phyloP scores from a whole-genome alignment of 2,113 vertebrate genomes.

The Ivindomyrus marchei region DNA sequence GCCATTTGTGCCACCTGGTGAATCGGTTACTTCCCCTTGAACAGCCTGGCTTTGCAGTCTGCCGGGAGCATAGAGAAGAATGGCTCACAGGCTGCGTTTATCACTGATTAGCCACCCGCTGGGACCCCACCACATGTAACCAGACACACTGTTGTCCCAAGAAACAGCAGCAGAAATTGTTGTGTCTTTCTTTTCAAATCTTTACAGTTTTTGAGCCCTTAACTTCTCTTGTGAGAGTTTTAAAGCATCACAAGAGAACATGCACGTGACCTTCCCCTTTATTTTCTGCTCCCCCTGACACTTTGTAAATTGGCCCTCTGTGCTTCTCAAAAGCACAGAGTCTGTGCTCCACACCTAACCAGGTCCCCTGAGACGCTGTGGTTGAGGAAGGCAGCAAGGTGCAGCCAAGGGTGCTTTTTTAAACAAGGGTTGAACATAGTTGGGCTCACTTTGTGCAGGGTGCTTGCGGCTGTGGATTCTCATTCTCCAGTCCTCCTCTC shows the following conservation, averaged over 20 bases:
- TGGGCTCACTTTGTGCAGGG: neutral
- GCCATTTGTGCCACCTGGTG: neutral
- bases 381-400: neutral
- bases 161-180: neutral
- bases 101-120: neutral
- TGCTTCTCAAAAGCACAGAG: neutral
- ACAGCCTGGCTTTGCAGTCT: neutral
- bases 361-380: neutral
- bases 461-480: neutral
- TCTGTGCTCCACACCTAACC: neutral
- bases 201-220: neutral
- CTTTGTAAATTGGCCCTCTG: neutral
- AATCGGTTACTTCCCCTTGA: neutral
- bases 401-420: neutral
- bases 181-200: neutral
- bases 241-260: neutral
- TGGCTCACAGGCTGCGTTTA: neutral
- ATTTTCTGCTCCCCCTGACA: neutral
- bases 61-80: neutral
- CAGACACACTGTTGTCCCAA: neutral
- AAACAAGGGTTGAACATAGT: neutral
- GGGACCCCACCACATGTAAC: neutral
- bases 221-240: neutral
- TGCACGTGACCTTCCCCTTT: neutral
- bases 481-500: neutral